Evolutionary conservation across 2,113 vertebrate species (phyloP).

Genomic region (Orcinus orca): DNA sequence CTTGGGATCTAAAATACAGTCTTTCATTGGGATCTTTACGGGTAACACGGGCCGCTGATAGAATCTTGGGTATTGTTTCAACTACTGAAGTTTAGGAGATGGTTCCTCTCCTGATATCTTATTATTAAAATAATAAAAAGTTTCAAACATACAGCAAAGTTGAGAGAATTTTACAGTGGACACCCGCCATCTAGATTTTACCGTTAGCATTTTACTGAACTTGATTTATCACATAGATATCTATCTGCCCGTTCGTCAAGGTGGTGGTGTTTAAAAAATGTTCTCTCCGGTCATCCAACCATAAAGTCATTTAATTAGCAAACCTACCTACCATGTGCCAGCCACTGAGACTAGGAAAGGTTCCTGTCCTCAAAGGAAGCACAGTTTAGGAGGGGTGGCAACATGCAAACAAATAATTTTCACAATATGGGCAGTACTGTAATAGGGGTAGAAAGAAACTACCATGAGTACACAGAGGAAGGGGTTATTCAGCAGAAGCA

Average conservation of each 20-base stretch:
- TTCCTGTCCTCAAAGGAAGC: background rate
- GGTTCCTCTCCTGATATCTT: background rate
- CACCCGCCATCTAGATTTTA: background rate
- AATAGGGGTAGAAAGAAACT: background rate
- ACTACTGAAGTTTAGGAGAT: background rate
- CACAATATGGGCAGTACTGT: background rate
- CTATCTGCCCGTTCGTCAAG: background rate
- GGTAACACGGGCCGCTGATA: background rate
- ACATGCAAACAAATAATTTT: background rate
- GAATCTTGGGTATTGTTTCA: constrained; percentile 30
- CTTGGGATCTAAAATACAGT: background rate
- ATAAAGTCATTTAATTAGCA: constrained; percentile 9
- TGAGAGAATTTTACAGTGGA: background rate
- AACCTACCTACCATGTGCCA: background rate
- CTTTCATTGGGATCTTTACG: background rate
- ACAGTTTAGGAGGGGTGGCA: background rate
- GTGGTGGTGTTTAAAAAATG: background rate
- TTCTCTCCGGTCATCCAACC: background rate
- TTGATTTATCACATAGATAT: background rate
- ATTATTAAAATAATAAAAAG: constrained; percentile 42
- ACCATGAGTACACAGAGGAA: background rate
- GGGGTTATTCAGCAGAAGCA: background rate
- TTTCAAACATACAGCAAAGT: constrained; percentile 19
- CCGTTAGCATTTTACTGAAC: background rate
- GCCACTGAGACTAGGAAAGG: background rate